Evolutionary conservation across 2,888 invertebrate species (phyloP).

Genomic region (Elegia similella): DNA sequence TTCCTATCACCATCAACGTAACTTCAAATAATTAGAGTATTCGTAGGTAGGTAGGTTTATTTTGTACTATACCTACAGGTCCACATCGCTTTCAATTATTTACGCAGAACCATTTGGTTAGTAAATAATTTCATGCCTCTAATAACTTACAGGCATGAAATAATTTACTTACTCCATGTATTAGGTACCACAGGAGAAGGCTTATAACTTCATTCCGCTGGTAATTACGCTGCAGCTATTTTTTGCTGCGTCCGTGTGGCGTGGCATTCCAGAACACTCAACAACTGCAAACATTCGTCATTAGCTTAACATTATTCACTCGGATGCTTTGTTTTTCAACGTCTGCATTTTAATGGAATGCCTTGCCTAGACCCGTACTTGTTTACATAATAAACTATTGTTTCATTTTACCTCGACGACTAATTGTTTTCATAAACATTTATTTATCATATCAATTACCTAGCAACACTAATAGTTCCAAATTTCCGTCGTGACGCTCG

Average conservation of each 20-base stretch:
- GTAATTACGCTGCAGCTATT: slow-evolving; percentile 62
- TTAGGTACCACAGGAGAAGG: slow-evolving; percentile 32
- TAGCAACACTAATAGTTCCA: neutral
- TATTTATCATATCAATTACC: too few species aligned
- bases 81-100: too few species aligned
- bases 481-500: slow-evolving; percentile 14
- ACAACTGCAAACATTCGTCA: slow-evolving; percentile 65
- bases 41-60: too few species aligned
- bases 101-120: too few species aligned
- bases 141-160: neutral
- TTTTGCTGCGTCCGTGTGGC: slow-evolving; percentile 39
- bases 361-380: slow-evolving; percentile 15
- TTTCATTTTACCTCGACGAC: neutral
- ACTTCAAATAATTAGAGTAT: too few species aligned
- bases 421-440: slow-evolving; percentile 7
- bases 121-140: too few species aligned
- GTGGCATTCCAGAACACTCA: slow-evolving; percentile 52
- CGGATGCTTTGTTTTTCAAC: slow-evolving; percentile 57
- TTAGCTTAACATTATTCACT: slow-evolving; percentile 66
- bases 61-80: too few species aligned
- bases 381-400: neutral
- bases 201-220: slow-evolving; percentile 61
- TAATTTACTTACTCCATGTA: neutral
- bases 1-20: too few species aligned
- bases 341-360: slow-evolving; percentile 61